Base-by-base conservation (phyloP, 1,140 invertebrate species). In the Lepidotrigona ventralis region DNA sequence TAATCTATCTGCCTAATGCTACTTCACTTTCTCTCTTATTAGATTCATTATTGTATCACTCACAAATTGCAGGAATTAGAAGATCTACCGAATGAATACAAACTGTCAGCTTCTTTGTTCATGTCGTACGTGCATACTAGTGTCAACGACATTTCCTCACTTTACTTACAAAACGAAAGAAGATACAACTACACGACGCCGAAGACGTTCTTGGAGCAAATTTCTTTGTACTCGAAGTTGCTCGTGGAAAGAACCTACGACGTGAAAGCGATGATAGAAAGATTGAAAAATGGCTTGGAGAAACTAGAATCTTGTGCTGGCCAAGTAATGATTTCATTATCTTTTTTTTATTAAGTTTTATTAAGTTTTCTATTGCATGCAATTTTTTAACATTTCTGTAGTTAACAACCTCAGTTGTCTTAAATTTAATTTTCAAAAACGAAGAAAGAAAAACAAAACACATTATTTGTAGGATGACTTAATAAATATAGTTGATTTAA, bases 121-220 rank as follows among this genome's bases (percentile, higher is more conserved):
- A 99, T 99, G 98, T 97, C 98, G 0, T 97, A 96, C 91, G 98
- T 98, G 0, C 98, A 99, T 90, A 96, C 96, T 69, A 97, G 97
- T 51, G 98, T 99, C 0, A 99, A 99, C 92, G 95, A 97, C 72
- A 97, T 98, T 92, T 99, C 98, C 84, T 93, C 96, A 90, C 88
- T 96, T 9, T 99, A 98, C 93, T 95, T 98, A 58, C 94, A 95
- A 86, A 98, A 98, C 92, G 98, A 99, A 88, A 96, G 96, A 46
- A 95, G 98, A n/a, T 98, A 98, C 93, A 99, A 99, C 92, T 99
- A 99, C 90, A 99, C 98, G 0, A 99, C 98, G 2, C 98, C 98
- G 0, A 99, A 99, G 94, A 98, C 97, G 5, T 99, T 99, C 93
- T 93, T 99, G n/a, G 98, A 99, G 91, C 97, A 98, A 91, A 99